Base-by-base conservation (phyloP, 1,140 invertebrate genomes). In the Eciton burchellii region DNA sequence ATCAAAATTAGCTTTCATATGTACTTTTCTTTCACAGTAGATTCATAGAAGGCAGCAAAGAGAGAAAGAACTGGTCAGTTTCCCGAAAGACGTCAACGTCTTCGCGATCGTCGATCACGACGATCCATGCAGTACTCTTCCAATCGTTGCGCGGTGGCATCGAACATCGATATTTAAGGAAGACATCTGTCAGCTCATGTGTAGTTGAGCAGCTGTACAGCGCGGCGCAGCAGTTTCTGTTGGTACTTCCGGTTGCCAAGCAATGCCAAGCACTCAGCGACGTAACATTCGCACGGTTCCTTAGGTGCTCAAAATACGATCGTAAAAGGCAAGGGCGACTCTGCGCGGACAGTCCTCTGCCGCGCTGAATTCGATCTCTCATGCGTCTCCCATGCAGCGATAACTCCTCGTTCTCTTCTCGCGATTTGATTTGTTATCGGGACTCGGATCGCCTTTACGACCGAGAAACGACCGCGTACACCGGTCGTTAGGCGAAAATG, bases 161-260 rank as follows among this genome's bases (percentile, higher is more conserved):
- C 81, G 41, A 43, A 43, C 57, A 59, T 52, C 21, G 82, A 89
- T 86, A 89, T 89, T 89, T 88, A 72, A 89, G 82, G 60, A 85
- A 86, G 77, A 89, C 86, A 88, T 89, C 84, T 84, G 89, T 81
- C 77, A 85, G 77, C 77, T 62, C 65, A 21, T 54, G 57, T 35
- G 6, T 66, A 88, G 19, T 26, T 52, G 49, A 57, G 57, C 82
- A 90, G 84, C 82, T 90, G 89, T 88, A 89, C 26, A 29, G 14
- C 45, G 49, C 26, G 57, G 43, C 60, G 60, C 76, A 54, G 49
- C 77, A 52, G 57, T 76, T 84, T 74, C 77, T 89, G 88, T 89
- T 87, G 65, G 16, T 89, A 57, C 62, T 89, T 88, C 81, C 86
- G 86, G 88, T 90, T 89, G 86, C 88, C 71, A 89, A 56, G 88